Percentiles rank a stretch among this genome's conserved stretches.
These are phyloP conservation scores for Trachelipus rathkii DNA, from an alignment of 1,140 invertebrate species.

Conservation along the genomic window DNA sequence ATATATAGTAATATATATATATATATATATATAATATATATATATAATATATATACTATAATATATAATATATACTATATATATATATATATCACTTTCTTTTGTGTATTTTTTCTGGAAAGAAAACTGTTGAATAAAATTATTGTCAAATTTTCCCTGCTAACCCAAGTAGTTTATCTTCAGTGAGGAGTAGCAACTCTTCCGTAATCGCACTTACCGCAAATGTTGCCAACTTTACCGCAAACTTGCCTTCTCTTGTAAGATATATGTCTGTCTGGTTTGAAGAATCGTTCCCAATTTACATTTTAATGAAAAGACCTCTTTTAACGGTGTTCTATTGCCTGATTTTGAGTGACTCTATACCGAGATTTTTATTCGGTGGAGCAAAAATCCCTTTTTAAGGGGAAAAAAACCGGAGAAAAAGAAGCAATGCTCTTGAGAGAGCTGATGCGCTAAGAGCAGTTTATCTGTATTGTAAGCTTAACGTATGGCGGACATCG, in stretches of 20 bases:
- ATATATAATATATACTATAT: no score
- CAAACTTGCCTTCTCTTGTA: not conserved
- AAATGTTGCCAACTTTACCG: conserved; percentile 6
- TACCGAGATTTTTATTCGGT: not conserved
- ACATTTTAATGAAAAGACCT: conserved; percentile 7
- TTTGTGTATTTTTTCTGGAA: no score
- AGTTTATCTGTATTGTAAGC: not conserved
- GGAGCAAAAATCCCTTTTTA: not conserved
- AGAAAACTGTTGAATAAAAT: not conserved
- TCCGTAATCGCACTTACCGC: conserved; percentile 2
- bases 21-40: no score
- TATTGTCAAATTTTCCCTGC: conserved; percentile 4
- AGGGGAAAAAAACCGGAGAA: not conserved
- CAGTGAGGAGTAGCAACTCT: not conserved
- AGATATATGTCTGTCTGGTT: conserved; percentile 4
- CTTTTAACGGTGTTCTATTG: conserved; percentile 10
- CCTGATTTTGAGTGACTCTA: conserved; percentile 6
- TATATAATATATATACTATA: no score
- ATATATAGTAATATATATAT: no score
- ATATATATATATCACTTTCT: no score
- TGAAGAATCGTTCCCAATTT: conserved; percentile 4
- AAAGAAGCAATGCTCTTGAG: not conserved
- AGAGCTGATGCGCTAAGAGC: not conserved
- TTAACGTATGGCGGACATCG: not conserved
- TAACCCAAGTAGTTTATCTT: conserved; percentile 4